Evolutionary conservation across 2,797 vertebrate genomes (phyloP).

Genomic region (Stomatorhinus walkeri): DNA sequence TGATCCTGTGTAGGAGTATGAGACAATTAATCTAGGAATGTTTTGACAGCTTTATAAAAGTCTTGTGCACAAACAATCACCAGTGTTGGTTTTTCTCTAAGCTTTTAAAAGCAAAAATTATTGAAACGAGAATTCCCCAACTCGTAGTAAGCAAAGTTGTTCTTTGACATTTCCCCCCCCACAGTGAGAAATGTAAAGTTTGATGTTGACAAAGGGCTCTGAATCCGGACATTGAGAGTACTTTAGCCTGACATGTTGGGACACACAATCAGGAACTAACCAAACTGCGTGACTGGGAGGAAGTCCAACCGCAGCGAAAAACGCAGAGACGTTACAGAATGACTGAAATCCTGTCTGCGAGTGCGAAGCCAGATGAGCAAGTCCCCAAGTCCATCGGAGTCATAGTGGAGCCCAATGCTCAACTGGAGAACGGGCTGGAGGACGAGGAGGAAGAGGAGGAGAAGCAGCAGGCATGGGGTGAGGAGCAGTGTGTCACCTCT

Average conservation of each 20-base stretch:
- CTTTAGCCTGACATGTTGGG: not conserved
- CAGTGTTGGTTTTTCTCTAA: not conserved
- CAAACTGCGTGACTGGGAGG: not conserved
- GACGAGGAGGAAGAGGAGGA: slow-evolving; percentile 26
- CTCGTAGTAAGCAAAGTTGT: not conserved
- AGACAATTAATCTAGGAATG: not conserved
- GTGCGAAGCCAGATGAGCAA: slow-evolving; percentile 21
- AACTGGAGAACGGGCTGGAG: slow-evolving; percentile 18
- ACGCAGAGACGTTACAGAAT: slow-evolving; percentile 28
- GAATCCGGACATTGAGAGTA: not conserved
- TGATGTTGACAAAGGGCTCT: not conserved
- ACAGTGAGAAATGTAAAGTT: not conserved
- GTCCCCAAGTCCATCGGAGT: not conserved
- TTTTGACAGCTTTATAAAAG: not conserved
- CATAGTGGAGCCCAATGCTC: slow-evolving; percentile 26
- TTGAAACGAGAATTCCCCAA: not conserved
- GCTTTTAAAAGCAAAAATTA: not conserved
- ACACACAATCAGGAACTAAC: not conserved
- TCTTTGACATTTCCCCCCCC: not conserved
- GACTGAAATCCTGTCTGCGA: slow-evolving; percentile 32
- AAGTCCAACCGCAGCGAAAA: not conserved
- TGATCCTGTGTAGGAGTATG: not conserved
- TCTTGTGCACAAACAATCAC: not conserved
- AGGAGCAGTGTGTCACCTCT: slow-evolving; percentile 28
- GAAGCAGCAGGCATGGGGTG: slow-evolving; percentile 2